A percentile compares a stretch with the other conserved stretches of the same genome.
Conservation (phyloP, 2,113 vertebrate genomes). For the Vulpes lagopus region DNA sequence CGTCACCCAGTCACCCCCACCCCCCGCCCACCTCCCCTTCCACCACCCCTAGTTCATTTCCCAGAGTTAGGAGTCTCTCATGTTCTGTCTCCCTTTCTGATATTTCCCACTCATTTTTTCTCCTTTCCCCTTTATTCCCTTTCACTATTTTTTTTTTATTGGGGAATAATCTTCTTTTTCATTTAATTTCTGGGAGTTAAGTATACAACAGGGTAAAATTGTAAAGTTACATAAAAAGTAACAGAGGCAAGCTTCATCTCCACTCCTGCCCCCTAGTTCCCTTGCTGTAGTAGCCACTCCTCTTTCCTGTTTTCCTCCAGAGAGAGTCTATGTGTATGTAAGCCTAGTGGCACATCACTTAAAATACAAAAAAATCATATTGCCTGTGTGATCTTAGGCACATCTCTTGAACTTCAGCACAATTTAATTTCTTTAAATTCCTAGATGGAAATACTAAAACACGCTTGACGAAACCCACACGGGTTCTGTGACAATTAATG, state of each 20-base stretch:
- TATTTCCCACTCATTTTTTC: no score
- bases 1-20: no score
- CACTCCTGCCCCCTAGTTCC: neutral
- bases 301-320: neutral
- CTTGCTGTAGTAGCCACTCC: neutral
- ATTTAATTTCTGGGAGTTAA: constrained; percentile 36
- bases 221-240: neutral
- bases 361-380: constrained; percentile 26
- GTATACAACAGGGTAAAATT: neutral
- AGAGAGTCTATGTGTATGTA: neutral
- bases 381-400: neutral
- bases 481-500: neutral
- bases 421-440: constrained; percentile 3
- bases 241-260: neutral
- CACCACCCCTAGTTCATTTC: no score
- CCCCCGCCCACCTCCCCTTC: no score
- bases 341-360: neutral
- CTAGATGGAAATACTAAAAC: neutral
- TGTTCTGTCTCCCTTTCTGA: no score
- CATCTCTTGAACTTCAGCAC: neutral
- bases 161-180: constrained; percentile 7
- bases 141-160: no score
- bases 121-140: no score
- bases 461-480: neutral
- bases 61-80: no score